Conservation (phyloP, 2,113 vertebrate species). For the Pipa parva region DNA sequence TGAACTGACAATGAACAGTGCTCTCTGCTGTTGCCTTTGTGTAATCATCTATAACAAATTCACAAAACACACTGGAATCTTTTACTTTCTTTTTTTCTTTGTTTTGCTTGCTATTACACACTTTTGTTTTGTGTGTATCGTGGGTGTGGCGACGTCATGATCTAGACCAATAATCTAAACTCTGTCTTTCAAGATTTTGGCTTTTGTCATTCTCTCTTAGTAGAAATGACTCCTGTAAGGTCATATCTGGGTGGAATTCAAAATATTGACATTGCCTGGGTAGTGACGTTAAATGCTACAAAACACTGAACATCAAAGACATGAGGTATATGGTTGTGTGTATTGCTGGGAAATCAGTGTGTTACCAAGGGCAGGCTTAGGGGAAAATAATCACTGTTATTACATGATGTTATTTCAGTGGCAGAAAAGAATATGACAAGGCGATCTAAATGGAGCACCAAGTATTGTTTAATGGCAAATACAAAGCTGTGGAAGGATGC, state of each 20-base stretch:
- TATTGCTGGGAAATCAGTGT: slow-evolving; percentile 21
- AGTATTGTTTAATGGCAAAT: background rate
- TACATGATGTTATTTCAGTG: slow-evolving; percentile 9
- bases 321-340: background rate
- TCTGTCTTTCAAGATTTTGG: background rate
- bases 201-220: background rate
- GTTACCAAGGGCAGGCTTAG: background rate
- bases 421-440: background rate
- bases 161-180: background rate
- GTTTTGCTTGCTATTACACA: background rate
- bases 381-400: slow-evolving; percentile 19
- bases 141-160: background rate
- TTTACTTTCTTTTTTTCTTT: background rate
- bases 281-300: background rate
- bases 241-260: slow-evolving; percentile 15
- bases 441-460: background rate
- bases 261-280: slow-evolving; percentile 30
- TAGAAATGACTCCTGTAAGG: slow-evolving; percentile 1
- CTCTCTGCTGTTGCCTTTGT: slow-evolving; percentile 23
- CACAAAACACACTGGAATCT: background rate
- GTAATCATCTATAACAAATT: slow-evolving; percentile 7
- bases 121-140: background rate
- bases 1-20: slow-evolving; percentile 27
- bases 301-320: slow-evolving; percentile 22
- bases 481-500: too few species aligned